Evolutionary conservation across 2,888 invertebrate species (phyloP).

Genomic region (Pachydiplax longipennis): DNA sequence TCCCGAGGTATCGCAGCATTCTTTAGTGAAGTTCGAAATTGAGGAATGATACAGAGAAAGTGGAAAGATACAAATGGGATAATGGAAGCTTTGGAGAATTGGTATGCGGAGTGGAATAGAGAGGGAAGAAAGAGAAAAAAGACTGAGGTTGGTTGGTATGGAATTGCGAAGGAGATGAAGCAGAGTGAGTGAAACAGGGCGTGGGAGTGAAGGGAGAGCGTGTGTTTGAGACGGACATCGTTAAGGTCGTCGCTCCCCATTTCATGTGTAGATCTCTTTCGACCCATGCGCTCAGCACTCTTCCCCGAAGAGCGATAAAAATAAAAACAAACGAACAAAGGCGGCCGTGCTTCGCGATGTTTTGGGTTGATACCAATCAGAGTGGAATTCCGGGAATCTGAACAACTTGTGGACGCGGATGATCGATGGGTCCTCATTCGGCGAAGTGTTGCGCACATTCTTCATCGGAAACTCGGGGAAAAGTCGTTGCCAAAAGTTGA

Average conservation of each 20-base stretch:
- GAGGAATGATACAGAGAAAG: not conserved
- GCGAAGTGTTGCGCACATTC: not conserved
- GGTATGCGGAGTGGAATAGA: not conserved
- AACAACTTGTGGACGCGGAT: not conserved
- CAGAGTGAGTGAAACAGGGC: not conserved
- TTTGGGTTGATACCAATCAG: not conserved
- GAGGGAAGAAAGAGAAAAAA: not conserved
- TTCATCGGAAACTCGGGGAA: not conserved
- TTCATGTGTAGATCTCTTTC: not conserved
- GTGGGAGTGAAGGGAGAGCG: not conserved
- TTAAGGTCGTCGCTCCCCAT: not conserved
- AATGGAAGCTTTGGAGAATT: not conserved
- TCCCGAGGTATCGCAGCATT: too few species aligned
- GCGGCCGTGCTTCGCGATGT: not conserved
- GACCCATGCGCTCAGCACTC: not conserved
- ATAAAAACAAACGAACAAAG: not conserved
- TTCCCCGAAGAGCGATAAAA: not conserved
- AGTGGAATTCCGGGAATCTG: not conserved
- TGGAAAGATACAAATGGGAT: not conserved
- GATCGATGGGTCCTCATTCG: not conserved
- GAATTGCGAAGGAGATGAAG: not conserved
- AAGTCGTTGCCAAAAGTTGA: not conserved
- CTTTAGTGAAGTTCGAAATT: not conserved
- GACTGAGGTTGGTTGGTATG: not conserved
- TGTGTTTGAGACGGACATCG: not conserved